Percentiles rank a stretch among this genome's conserved stretches.
Conservation (phyloP, 2,797 vertebrate species). For the Anas georgica region DNA sequence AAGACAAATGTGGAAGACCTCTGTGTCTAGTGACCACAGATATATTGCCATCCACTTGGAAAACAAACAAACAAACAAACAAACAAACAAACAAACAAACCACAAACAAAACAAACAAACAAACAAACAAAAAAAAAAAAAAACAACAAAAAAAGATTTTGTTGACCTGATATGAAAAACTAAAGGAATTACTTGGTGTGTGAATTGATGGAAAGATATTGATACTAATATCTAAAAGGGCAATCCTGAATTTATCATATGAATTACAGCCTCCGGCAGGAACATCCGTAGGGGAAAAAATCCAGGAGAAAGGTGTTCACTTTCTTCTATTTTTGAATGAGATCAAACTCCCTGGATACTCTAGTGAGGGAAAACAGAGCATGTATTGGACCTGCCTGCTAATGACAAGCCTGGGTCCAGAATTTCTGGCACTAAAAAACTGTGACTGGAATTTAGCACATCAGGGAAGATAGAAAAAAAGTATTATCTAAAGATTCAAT, state of each 20-base stretch:
- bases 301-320: background rate
- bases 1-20: background rate
- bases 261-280: background rate
- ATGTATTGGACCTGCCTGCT: background rate
- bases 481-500: background rate
- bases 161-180: background rate
- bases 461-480: background rate
- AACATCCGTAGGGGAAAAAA: background rate
- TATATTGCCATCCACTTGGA: background rate
- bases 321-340: background rate
- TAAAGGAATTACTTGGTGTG: background rate
- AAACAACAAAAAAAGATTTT: background rate
- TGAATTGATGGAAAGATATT: background rate
- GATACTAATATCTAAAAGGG: background rate
- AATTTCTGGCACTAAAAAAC: background rate
- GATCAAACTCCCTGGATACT: background rate
- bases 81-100: too few species aligned
- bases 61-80: background rate
- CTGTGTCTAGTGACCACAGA: background rate
- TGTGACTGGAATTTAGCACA: background rate
- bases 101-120: too few species aligned
- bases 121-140: background rate
- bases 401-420: background rate
- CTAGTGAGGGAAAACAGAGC: background rate
- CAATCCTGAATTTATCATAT: background rate